Conservation (phyloP, 2,888 invertebrate genomes). For the Petrolisthes manimaculis region DNA sequence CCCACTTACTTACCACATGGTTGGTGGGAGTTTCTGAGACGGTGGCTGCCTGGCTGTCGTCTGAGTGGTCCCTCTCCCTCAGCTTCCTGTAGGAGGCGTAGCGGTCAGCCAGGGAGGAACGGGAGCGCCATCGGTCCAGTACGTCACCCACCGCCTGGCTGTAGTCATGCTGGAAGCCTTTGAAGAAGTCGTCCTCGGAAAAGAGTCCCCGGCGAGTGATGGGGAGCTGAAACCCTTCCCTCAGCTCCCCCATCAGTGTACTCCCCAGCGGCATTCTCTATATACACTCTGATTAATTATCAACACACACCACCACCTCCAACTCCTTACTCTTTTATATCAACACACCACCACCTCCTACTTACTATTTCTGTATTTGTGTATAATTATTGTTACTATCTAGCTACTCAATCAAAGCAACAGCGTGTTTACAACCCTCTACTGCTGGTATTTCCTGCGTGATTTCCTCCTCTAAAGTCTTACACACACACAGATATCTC, state of each 20-base stretch:
- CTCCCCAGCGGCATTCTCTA: slow-evolving; percentile 37
- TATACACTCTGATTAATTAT: neutral
- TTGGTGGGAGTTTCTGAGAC: slow-evolving; percentile 56
- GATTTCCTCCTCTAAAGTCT: no score
- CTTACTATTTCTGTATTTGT: neutral
- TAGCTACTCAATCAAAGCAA: no score
- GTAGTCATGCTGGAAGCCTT: slow-evolving; percentile 60
- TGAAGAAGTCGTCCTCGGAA: slow-evolving; percentile 64
- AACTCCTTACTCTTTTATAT: neutral
- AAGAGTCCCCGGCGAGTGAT: slow-evolving; percentile 60
- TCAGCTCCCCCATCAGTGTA: slow-evolving; percentile 31
- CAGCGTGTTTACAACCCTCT: no score
- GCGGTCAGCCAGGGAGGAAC: slow-evolving; percentile 57
- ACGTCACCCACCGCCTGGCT: slow-evolving; percentile 57
- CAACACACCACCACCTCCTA: neutral
- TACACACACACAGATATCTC: no score
- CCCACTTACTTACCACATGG: slow-evolving; percentile 51
- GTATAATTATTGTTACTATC: no score
- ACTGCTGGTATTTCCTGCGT: no score
- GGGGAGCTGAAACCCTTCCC: slow-evolving; percentile 50
- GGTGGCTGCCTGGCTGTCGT: slow-evolving; percentile 58
- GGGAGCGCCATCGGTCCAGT: slow-evolving; percentile 50
- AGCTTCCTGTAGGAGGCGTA: slow-evolving; percentile 59
- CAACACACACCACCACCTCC: neutral
- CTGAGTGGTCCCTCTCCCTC: slow-evolving; percentile 36